Evolutionary conservation across 53 echinoderm and acorn worm genomes (phyloP).

Genomic region (Zoroaster sp.): DNA sequence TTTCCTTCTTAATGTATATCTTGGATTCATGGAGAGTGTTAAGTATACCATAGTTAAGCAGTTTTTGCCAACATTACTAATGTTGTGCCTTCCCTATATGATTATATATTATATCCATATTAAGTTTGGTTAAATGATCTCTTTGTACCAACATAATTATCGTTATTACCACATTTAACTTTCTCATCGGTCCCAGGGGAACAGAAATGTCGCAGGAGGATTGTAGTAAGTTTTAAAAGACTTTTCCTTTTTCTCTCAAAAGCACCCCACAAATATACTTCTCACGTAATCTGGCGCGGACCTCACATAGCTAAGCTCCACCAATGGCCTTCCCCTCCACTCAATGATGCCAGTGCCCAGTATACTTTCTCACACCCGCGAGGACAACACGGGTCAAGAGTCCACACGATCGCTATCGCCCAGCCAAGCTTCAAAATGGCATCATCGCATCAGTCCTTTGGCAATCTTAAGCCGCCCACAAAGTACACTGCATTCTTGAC

Average conservation of each 20-base stretch:
- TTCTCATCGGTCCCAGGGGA: neutral
- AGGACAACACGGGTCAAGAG: constrained; percentile 9
- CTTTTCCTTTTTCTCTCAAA: neutral
- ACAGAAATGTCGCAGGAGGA: neutral
- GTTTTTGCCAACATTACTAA: too few relatives aligned
- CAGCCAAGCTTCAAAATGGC: neutral
- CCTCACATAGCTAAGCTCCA: neutral
- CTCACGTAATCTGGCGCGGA: neutral
- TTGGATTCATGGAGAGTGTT: too few relatives aligned
- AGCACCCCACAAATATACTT: neutral
- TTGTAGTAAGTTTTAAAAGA: neutral
- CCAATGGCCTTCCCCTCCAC: constrained; percentile 12
- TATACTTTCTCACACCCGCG: constrained; percentile 21
- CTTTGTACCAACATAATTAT: too few relatives aligned
- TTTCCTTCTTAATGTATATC: too few relatives aligned
- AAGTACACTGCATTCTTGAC: constrained; percentile 16
- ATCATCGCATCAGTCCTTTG: neutral
- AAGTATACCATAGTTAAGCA: too few relatives aligned
- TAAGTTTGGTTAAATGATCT: too few relatives aligned
- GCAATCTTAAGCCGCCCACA: neutral
- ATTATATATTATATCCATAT: too few relatives aligned
- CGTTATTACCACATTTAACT: too few relatives aligned
- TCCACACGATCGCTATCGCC: neutral
- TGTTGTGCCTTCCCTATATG: too few relatives aligned
- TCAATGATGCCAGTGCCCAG: neutral